These are phyloP conservation scores for Polyploca ridens DNA, from an alignment of 2,888 invertebrate genomes.

Conservation along the genomic window DNA sequence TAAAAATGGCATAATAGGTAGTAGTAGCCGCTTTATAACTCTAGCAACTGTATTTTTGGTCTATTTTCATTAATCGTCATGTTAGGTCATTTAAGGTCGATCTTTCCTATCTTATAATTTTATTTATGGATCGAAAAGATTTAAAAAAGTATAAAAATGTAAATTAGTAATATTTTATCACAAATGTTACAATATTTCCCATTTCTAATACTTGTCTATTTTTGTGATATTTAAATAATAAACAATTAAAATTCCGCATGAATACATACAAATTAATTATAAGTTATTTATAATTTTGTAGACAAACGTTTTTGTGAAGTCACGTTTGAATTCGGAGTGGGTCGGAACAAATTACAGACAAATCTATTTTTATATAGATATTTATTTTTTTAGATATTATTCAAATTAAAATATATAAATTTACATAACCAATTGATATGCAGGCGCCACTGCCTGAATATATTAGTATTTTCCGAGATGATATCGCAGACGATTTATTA, in stretches of 20 bases:
- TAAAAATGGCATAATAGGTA: no score
- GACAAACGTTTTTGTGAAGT: neutral
- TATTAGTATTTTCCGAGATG: conserved; percentile 47
- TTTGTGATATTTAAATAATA: neutral
- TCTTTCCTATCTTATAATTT: no score
- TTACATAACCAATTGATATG: conserved; percentile 47
- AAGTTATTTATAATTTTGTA: neutral
- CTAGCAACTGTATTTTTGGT: no score
- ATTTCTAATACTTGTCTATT: neutral
- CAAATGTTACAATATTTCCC: neutral
- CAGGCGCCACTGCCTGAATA: conserved; percentile 58
- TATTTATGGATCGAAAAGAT: no score
- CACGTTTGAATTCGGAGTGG: neutral
- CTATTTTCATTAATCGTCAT: no score
- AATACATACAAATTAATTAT: neutral
- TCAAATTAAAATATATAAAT: conserved; percentile 25
- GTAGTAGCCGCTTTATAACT: no score
- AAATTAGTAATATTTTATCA: neutral
- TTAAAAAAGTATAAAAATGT: no score
- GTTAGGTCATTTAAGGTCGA: no score
- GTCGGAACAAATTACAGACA: neutral
- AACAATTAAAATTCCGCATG: neutral
- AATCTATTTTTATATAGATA: neutral
- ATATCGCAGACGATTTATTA: conserved; percentile 55
- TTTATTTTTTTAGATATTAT: conserved; percentile 13